Conservation (phyloP, 2,888 invertebrate genomes). For the Archaeoteleia sp. region DNA sequence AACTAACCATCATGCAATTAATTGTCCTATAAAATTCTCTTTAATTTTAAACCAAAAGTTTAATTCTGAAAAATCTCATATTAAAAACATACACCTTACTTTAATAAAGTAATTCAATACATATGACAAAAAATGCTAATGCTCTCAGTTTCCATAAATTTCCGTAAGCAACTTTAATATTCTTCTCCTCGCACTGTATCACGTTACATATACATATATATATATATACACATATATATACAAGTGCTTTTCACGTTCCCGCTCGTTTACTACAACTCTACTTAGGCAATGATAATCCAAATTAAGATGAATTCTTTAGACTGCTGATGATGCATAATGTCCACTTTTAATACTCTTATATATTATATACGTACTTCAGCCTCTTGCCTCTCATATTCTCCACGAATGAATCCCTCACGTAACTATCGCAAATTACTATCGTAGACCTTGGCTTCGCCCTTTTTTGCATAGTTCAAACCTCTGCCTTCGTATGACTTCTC, state of each 20-base stretch:
- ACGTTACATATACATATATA: constrained; percentile 18
- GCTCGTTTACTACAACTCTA: constrained; percentile 43
- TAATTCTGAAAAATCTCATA: too few relatives aligned
- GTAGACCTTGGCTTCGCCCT: constrained; percentile 26
- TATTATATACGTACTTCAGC: too few relatives aligned
- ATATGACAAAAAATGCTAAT: constrained; percentile 7
- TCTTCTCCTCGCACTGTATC: constrained; percentile 23
- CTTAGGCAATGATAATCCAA: constrained; percentile 33
- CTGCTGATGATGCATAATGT: constrained; percentile 44
- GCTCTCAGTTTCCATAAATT: constrained; percentile 17
- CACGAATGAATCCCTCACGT: too few relatives aligned
- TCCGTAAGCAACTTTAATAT: constrained; percentile 6
- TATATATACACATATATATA: too few relatives aligned
- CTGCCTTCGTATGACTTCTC: constrained; percentile 14
- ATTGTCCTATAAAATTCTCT: too few relatives aligned
- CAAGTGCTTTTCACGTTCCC: constrained; percentile 31
- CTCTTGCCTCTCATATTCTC: too few relatives aligned
- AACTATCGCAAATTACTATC: neutral
- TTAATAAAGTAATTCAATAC: too few relatives aligned
- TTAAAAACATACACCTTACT: too few relatives aligned
- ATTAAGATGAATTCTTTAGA: constrained; percentile 41
- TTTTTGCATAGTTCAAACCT: constrained; percentile 9
- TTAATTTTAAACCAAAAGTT: too few relatives aligned
- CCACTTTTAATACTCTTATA: too few relatives aligned
- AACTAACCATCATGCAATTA: too few relatives aligned